Percentiles rank a stretch among this genome's conserved stretches.
phyloP scores from a whole-genome alignment of 2,888 invertebrate genomes.

The Dynastes maya region DNA sequence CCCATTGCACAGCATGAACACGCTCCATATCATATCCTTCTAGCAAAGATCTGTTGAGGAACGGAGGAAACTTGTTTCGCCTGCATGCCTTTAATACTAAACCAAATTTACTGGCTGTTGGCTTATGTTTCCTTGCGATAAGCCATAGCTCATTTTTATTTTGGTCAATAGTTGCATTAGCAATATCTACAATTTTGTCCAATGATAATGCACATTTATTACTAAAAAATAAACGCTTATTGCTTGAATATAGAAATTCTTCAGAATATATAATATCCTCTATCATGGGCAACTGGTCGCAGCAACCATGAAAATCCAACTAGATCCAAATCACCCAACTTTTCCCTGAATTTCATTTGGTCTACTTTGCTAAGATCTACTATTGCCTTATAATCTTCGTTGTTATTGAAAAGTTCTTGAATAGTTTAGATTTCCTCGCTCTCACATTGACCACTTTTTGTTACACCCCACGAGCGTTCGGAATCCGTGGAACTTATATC shows the following conservation, averaged over 20 bases:
- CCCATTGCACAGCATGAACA: conserved; percentile 47
- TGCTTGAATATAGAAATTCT: background rate
- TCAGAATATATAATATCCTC: background rate
- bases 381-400: background rate
- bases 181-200: conserved; percentile 39
- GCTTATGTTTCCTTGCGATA: conserved; percentile 43
- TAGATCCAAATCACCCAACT: conserved; percentile 31
- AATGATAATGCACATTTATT: conserved; percentile 12
- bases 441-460: background rate
- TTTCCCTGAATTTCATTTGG: background rate
- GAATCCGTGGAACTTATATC: conserved; percentile 32
- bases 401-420: background rate
- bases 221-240: background rate
- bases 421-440: background rate
- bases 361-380: background rate
- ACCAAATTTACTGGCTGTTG: conserved; percentile 53
- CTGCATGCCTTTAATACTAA: conserved; percentile 39
- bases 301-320: conserved; percentile 50
- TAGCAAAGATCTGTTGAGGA: background rate
- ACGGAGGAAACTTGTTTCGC: conserved; percentile 23
- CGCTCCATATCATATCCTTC: conserved; percentile 42
- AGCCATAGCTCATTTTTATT: conserved; percentile 45
- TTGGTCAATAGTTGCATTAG: conserved; percentile 45
- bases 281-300: conserved; percentile 20
- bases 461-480: conserved; percentile 25